Percentiles rank a stretch among this genome's conserved stretches.
Conservation (phyloP, 2,888 invertebrate species). For the Eugnorisma glareosa region DNA sequence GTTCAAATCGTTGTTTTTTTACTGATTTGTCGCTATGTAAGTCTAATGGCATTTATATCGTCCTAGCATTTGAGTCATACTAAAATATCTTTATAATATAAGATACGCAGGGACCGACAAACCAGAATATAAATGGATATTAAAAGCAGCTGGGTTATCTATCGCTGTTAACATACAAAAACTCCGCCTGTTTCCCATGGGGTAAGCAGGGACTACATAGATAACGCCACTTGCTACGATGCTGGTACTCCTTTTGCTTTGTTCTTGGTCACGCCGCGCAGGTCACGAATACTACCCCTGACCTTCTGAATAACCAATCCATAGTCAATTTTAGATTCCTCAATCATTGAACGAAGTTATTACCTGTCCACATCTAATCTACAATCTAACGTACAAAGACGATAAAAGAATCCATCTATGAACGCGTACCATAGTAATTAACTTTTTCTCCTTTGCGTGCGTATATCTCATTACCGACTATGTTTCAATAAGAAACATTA, state of each 20-base stretch:
- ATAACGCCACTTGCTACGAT: not conserved
- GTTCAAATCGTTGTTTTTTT: conserved; percentile 23
- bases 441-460: conserved; percentile 15
- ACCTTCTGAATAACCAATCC: not conserved
- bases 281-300: not conserved
- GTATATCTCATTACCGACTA: not conserved
- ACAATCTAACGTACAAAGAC: not conserved
- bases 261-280: not conserved
- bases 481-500: conserved; percentile 22
- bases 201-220: not conserved
- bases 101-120: not conserved
- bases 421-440: not conserved
- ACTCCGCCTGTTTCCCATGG: no score
- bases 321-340: not conserved
- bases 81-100: not conserved
- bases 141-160: no score
- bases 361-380: not conserved
- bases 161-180: not conserved
- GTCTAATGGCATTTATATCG: not conserved
- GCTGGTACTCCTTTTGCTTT: not conserved
- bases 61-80: not conserved
- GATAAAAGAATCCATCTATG: not conserved
- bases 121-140: no score
- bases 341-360: no score
- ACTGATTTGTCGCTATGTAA: not conserved